phyloP scores from a whole-genome alignment of 1,140 invertebrate species.

The Drosophila mayri region DNA sequence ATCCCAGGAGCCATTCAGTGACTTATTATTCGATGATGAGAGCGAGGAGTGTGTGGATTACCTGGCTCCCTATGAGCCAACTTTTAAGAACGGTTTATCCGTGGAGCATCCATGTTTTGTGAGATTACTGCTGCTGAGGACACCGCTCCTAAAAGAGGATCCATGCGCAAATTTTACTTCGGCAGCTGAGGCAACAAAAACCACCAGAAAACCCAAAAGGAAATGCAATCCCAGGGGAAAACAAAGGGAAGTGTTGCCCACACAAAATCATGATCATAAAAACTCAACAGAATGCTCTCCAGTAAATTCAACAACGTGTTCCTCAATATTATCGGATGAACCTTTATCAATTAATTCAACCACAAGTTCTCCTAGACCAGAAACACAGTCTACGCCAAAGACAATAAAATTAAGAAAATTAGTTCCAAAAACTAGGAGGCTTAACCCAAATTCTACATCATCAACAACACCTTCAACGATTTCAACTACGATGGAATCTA shows the following conservation, averaged over 20 bases:
- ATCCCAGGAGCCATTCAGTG: slow-evolving; percentile 36
- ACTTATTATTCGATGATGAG: slow-evolving; percentile 15
- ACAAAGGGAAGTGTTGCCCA: not conserved
- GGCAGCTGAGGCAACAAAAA: not conserved
- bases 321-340: not conserved
- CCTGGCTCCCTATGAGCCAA: not conserved
- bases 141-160: slow-evolving; percentile 52
- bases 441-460: slow-evolving; percentile 1
- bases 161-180: slow-evolving; percentile 61
- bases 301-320: not conserved
- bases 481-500: slow-evolving; percentile 14
- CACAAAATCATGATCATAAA: not conserved
- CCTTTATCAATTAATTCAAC: not conserved
- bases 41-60: slow-evolving; percentile 52
- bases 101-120: slow-evolving; percentile 65
- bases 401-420: slow-evolving; percentile 11
- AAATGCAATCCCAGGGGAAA: slow-evolving; percentile 6
- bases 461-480: slow-evolving; percentile 1
- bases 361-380: not conserved
- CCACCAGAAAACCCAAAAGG: slow-evolving; percentile 3
- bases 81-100: slow-evolving; percentile 7
- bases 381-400: not conserved
- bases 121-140: slow-evolving; percentile 50
- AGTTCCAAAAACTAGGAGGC: slow-evolving; percentile 7
- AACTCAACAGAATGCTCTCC: not conserved